Base-by-base conservation (phyloP, 2,113 vertebrate genomes). In the Eira barbara region DNA sequence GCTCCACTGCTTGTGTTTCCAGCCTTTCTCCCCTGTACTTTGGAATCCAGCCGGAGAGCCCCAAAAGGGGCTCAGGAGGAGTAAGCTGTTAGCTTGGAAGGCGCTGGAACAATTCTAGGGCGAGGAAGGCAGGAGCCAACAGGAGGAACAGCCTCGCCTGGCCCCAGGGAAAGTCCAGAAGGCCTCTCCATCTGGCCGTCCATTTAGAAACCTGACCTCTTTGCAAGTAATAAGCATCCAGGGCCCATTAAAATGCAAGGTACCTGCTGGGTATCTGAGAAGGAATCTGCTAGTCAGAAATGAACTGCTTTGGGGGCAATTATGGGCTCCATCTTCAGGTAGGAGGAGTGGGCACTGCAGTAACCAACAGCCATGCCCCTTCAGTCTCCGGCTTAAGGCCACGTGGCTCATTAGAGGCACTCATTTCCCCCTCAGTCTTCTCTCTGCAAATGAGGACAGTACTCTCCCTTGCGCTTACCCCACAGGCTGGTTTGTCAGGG, bases 201-300 rank as follows among this genome's bases (percentile, higher is more conserved):
- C 97, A 82, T 92, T 96, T 97, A 93, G 92, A 92, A 97, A 79
- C 13, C 92, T 97, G 98, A 98, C 97, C 97, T 98, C 87, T 98
- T 98, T 96, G 94, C 94, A 95, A 94, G 36, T 78, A 92, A 20
- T 42, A 20, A 91, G 65, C 71, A 90, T 85, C 39, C 20, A 25
- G 45, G 85, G 36, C 42, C 95, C 78, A 97, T 97, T 96, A 97
- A 96, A 93, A 97, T 97, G 92, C 95, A 94, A 97, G 81, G 18
- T 76, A 94, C 97, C 81, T 95, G 80, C 92, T 89, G 95, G 17
- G 91, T 11, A 0, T 93, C 95, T 97, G 65, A 80, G 55, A 89
- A 42, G 47, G 57, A 97, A 90, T 73, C 76, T 91, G 94, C 57
- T 87, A 31, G 11, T 94, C 63, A 96, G 87, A 98, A 94, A 96